Base-by-base conservation (phyloP, 2,888 invertebrate species). In the Netelia melanura region DNA sequence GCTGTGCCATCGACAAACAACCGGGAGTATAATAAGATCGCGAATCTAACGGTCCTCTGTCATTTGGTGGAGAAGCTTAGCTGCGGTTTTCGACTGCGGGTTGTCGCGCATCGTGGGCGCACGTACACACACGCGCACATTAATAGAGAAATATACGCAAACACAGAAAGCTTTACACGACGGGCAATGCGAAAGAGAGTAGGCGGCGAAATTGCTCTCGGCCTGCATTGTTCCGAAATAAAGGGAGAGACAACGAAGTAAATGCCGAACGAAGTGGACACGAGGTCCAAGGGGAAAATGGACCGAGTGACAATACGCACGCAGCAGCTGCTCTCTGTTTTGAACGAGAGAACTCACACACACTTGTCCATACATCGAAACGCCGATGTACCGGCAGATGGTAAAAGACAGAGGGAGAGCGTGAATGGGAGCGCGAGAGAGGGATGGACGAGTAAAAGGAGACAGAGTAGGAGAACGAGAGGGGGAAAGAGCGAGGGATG, bases 171-270 rank as follows among this genome's bases (percentile, higher is more conserved):
- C 38, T 44, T 6, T n/a, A 2, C 25, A 74, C 14, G 61, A 25
- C 11, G 48, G 48, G n/a, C 38, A 38, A 21, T 58, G 48, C n/a
- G 43, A 79, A 79, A 62, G 54, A 79, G 54, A n/a, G 62, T 71
- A 62, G 44, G 48, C 56, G 58, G 38, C 21, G 79, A 74, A 76
- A 85, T 77, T 81, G 30, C 61, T 74, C 17, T 11, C 43, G 48
- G 80, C 75, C 70, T 81, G 75, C 65, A 87, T 89, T 89, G 87
- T 87, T 84, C 76, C 85, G 81, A 84, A 86, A 87, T 85, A 87
- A 87, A 84, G 75, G 86, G 88, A 74, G 89, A 77, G 81, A 86
- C 87, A 85, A 85, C 83, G 85, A 81, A 71, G 85, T 81, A 70
- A 74, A 78, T 65, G 80, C 61, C 58, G 61, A 38, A 75, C 64